Evolutionary conservation across 2,888 invertebrate genomes (phyloP).

Genomic region (Odontocerum albicorne): DNA sequence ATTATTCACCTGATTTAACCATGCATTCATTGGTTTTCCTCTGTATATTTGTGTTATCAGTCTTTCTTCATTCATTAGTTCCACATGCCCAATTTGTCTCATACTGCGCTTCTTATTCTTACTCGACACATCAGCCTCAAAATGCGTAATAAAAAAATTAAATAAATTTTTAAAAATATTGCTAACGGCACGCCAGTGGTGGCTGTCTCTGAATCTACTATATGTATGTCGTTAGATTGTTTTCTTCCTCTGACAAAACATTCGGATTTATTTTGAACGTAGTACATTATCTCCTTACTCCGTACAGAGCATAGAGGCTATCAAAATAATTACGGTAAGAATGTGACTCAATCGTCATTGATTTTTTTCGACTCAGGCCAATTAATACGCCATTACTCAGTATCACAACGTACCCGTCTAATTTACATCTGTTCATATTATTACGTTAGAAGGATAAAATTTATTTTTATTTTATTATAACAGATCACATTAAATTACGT

Average conservation of each 20-base stretch:
- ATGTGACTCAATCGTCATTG: conserved; percentile 23
- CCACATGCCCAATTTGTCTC: too few relatives aligned
- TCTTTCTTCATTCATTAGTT: too few relatives aligned
- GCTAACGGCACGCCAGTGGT: conserved; percentile 5
- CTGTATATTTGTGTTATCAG: too few relatives aligned
- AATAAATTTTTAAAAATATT: too few relatives aligned
- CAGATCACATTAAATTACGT: conserved; percentile 1
- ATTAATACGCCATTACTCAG: conserved; percentile 29
- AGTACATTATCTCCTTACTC: too few relatives aligned
- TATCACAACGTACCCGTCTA: conserved; percentile 8
- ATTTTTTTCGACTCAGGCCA: conserved; percentile 19
- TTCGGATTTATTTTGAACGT: conserved; percentile 24
- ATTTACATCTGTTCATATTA: background rate
- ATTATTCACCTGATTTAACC: too few relatives aligned
- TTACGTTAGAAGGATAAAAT: background rate
- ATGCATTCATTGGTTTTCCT: too few relatives aligned
- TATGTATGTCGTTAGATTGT: conserved; percentile 15
- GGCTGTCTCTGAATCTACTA: too few relatives aligned
- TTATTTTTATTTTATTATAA: conserved; percentile 4
- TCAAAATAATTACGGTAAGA: conserved; percentile 28
- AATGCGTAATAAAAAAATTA: too few relatives aligned
- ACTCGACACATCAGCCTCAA: too few relatives aligned
- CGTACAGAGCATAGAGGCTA: conserved; percentile 6
- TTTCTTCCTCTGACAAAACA: conserved; percentile 25
- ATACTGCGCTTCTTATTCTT: too few relatives aligned